phyloP scores from a whole-genome alignment of 2,113 vertebrate genomes.

The Dermatemys mawii region DNA sequence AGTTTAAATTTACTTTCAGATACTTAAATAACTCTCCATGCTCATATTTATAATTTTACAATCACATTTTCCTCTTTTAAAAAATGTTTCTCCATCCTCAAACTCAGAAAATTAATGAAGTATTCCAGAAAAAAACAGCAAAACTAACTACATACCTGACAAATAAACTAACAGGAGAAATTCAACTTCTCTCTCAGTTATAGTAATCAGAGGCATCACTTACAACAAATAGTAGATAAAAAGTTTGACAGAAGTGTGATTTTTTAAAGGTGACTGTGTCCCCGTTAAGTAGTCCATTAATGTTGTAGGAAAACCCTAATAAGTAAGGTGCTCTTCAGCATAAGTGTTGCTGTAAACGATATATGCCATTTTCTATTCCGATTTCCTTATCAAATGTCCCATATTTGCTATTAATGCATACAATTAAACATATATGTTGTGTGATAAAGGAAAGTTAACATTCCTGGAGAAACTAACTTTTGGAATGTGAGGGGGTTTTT shows the following conservation, averaged over 20 bases:
- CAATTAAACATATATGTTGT: neutral
- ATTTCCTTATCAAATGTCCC: neutral
- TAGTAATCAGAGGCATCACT: neutral
- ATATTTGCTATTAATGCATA: neutral
- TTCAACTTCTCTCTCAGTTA: neutral
- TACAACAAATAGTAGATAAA: neutral
- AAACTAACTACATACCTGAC: neutral
- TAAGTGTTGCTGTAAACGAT: neutral
- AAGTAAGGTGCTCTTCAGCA: neutral
- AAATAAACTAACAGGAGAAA: neutral
- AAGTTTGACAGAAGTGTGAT: neutral
- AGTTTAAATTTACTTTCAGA: neutral
- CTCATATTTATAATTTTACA: neutral
- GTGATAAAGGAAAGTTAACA: neutral
- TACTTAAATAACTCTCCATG: neutral
- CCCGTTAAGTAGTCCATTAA: neutral
- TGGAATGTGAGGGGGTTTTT: neutral
- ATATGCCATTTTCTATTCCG: neutral
- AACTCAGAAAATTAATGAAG: neutral
- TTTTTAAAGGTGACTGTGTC: neutral
- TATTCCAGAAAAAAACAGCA: neutral
- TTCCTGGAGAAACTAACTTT: neutral
- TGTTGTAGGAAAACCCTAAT: neutral
- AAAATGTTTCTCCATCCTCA: neutral
- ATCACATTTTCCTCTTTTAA: neutral